phyloP scores from a whole-genome alignment of 1,140 invertebrate species.

The Papilio helenus region DNA sequence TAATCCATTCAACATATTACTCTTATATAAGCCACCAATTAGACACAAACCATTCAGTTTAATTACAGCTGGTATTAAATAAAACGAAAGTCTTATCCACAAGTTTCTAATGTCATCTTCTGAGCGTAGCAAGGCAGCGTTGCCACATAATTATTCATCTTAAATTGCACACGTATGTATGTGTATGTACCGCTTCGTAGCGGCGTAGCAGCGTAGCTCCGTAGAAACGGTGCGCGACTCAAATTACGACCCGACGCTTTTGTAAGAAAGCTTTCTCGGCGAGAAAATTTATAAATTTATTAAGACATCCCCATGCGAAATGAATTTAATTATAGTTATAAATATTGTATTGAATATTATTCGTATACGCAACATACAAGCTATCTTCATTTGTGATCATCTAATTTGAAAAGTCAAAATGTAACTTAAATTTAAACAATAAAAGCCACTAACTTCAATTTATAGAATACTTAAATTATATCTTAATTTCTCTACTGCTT shows the following conservation, averaged over 20 bases:
- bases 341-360: too few species aligned
- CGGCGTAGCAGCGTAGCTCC: conserved; percentile 36
- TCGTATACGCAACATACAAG: too few species aligned
- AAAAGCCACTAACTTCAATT: too few species aligned
- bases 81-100: conserved; percentile 51
- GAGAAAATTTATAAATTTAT: conserved; percentile 79
- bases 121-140: conserved; percentile 66
- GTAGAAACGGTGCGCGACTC: conserved; percentile 50
- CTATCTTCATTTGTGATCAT: too few species aligned
- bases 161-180: conserved; percentile 75
- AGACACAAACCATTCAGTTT: too few species aligned
- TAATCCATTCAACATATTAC: too few species aligned
- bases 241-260: conserved; percentile 65
- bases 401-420: too few species aligned
- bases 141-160: conserved; percentile 83
- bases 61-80: neutral
- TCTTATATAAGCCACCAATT: too few species aligned
- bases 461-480: neutral
- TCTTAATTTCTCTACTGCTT: neutral
- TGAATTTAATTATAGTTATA: conserved; percentile 60
- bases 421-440: too few species aligned
- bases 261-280: conserved; percentile 72
- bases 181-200: conserved; percentile 52
- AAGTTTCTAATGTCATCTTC: conserved; percentile 47
- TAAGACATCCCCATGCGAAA: conserved; percentile 57